These are phyloP conservation scores for Micronisus gabar DNA, from an alignment of 2,113 vertebrate species.

Conservation along the genomic window DNA sequence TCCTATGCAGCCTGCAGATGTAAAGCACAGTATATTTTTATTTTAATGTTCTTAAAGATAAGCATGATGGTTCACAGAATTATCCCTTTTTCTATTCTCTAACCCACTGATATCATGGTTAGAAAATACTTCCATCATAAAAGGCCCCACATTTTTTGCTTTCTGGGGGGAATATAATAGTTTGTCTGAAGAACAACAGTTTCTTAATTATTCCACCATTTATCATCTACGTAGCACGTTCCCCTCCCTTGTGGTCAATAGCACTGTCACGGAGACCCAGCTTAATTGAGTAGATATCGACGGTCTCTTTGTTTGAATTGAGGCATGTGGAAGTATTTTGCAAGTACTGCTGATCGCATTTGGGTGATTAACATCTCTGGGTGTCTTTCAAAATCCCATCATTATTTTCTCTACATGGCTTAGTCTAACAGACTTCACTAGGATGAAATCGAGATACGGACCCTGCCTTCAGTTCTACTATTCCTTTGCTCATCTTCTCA, in stretches of 20 bases:
- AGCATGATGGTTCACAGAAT: neutral
- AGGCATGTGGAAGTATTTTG: neutral
- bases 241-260: neutral
- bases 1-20: neutral
- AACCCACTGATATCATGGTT: neutral
- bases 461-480: neutral
- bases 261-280: neutral
- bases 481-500: neutral
- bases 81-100: neutral
- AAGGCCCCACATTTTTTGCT: neutral
- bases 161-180: neutral
- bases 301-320: neutral
- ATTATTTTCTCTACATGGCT: neutral
- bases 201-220: neutral
- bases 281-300: conserved; percentile 21
- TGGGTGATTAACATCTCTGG: neutral
- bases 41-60: neutral
- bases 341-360: neutral
- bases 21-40: neutral
- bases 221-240: neutral
- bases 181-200: neutral
- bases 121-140: neutral
- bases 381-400: neutral
- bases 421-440: neutral
- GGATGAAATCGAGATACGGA: neutral